Evolutionary conservation across 2,888 invertebrate genomes (phyloP).

Genomic region (Polymixis flavicincta): DNA sequence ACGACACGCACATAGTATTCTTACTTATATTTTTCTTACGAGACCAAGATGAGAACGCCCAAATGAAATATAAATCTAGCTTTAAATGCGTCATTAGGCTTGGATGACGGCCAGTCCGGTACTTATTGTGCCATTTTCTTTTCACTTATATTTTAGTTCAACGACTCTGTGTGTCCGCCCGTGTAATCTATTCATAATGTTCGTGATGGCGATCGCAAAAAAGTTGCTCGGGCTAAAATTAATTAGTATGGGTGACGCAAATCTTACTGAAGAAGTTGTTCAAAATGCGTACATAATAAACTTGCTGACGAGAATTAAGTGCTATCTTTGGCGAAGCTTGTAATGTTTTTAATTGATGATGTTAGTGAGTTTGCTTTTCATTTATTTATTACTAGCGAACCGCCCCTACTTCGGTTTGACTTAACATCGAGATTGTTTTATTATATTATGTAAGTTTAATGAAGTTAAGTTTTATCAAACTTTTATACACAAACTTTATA

Average conservation of each 20-base stretch:
- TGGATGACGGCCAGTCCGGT: slow-evolving; percentile 65
- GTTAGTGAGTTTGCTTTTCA: not conserved
- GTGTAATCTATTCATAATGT: slow-evolving; percentile 69
- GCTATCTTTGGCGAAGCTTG: slow-evolving; percentile 27
- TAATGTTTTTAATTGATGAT: slow-evolving; percentile 32
- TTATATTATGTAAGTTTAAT: too few species aligned
- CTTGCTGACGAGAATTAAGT: slow-evolving; percentile 44
- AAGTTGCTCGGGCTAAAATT: slow-evolving; percentile 52
- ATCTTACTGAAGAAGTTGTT: slow-evolving; percentile 40
- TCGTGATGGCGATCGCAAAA: slow-evolving; percentile 40
- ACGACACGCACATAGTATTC: not conserved
- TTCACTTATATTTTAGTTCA: slow-evolving; percentile 63
- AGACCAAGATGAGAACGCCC: slow-evolving; percentile 38
- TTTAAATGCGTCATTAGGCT: slow-evolving; percentile 65
- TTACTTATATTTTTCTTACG: slow-evolving; percentile 12
- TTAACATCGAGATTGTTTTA: too few species aligned
- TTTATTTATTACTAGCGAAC: slow-evolving; percentile 7
- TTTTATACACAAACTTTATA: too few species aligned
- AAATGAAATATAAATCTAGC: slow-evolving; percentile 60
- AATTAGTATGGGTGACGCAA: slow-evolving; percentile 56
- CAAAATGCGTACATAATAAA: slow-evolving; percentile 44
- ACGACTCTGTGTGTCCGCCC: slow-evolving; percentile 57
- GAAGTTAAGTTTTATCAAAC: too few species aligned
- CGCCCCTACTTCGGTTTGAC: too few species aligned
- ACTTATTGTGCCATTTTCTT: slow-evolving; percentile 65